Conservation (phyloP, 2,113 vertebrate genomes). For the Embiotoca jacksoni region DNA sequence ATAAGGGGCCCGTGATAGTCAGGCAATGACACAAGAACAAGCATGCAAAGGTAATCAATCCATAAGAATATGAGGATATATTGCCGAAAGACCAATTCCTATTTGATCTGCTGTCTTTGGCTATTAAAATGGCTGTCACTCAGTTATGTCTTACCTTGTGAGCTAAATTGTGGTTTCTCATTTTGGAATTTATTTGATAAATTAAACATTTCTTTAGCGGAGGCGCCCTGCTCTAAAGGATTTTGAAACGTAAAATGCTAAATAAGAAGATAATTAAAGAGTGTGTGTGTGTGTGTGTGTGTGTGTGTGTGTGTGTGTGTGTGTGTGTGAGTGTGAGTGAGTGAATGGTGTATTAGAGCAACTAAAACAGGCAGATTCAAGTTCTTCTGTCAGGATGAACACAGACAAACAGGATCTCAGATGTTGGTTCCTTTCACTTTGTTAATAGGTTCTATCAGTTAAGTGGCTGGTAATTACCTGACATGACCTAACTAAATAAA, state of each 20-base stretch:
- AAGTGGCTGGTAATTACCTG: conserved; percentile 54
- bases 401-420: conserved; percentile 56
- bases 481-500: conserved; percentile 55
- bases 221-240: conserved; percentile 39
- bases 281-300: conserved; percentile 1
- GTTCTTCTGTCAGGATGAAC: conserved; percentile 40
- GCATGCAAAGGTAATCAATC: conserved; percentile 65
- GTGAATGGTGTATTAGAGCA: neutral
- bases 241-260: conserved; percentile 40
- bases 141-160: conserved; percentile 42
- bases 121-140: conserved; percentile 64
- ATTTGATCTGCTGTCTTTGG: conserved; percentile 65
- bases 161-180: conserved; percentile 54
- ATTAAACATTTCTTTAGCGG: conserved; percentile 51
- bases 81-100: conserved; percentile 59
- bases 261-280: conserved; percentile 27
- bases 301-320: conserved; percentile 1
- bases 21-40: conserved; percentile 61
- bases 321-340: neutral
- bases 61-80: conserved; percentile 53
- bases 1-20: conserved; percentile 5
- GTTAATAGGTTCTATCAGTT: conserved; percentile 49
- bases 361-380: conserved; percentile 37
- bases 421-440: conserved; percentile 56
- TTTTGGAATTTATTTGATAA: conserved; percentile 56